These are phyloP conservation scores for Brachylomia viminalis DNA, from an alignment of 2,888 invertebrate genomes.

Conservation along the genomic window DNA sequence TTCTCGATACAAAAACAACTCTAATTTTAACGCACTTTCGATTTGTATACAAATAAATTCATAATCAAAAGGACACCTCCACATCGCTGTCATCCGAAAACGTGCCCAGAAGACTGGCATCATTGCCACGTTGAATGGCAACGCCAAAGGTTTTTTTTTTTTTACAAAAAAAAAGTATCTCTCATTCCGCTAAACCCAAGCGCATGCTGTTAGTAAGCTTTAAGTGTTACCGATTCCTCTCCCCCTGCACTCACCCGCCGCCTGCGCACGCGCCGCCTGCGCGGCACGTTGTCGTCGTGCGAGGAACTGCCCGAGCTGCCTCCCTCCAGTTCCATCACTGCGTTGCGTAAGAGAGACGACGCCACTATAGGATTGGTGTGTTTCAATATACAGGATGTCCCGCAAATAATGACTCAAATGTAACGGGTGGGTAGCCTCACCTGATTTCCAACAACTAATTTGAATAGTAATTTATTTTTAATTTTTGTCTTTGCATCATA, in stretches of 20 bases:
- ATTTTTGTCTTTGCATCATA: no score
- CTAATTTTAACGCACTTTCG: no score
- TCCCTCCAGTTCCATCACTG: conserved; percentile 84
- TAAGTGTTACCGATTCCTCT: not conserved
- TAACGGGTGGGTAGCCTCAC: no score
- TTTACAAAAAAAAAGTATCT: not conserved
- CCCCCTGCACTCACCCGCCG: conserved; percentile 64
- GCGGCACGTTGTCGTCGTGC: conserved; percentile 67
- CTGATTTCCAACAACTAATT: no score
- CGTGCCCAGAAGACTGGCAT: not conserved
- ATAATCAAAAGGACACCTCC: not conserved
- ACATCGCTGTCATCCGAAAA: not conserved
- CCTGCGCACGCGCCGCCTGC: conserved; percentile 65
- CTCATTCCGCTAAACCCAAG: not conserved
- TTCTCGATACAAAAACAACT: no score
- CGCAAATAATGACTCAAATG: no score
- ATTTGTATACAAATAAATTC: no score
- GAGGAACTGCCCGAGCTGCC: conserved; percentile 77
- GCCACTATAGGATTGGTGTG: conserved; percentile 45
- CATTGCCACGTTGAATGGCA: no score
- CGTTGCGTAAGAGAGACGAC: conserved; percentile 80
- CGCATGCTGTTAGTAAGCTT: not conserved
- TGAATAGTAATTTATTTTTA: no score
- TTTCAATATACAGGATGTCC: no score
- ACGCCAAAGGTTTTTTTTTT: no score